Evolutionary conservation across 1,140 invertebrate species (phyloP), one percentile per base, ranked within the genome.

Genomic region (Ceratina australensis): DNA sequence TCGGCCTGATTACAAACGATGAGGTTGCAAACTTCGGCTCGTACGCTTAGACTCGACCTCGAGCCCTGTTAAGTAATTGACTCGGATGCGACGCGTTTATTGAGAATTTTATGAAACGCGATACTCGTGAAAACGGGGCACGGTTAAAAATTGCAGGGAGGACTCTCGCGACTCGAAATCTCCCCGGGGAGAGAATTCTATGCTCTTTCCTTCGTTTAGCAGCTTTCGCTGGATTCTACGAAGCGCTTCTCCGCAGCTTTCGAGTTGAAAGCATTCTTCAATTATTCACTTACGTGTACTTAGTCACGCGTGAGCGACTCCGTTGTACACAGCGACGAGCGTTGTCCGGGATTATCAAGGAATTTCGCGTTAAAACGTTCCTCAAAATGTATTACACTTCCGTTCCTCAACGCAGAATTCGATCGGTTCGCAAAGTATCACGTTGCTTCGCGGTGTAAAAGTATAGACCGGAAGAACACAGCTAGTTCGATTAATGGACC

Each of bases 261-360:
- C 72, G 56, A 79, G 87, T 86, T 88, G 84, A 88, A 87, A 88
- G 87, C 87, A 88, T 87, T 83, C 80, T 82, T 88, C 82, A 88
- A 88, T 88, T 88, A 88, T 88, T 88, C 87, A 88, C 87, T 88
- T 88, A 88, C 85, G 81, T 74, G 79, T 82, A 86, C 87, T 88
- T 87, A 86, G 86, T 86, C 67, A 85, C 77, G 87, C 81, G 79
- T 85, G 78, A 80, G 71, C 71, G 69, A 72, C 52, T 82, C 42
- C 71, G 56, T 16, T 33, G 69, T 67, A 66, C 18, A 59, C 61
- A 64, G 59, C 60, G 71, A 74, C 28, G 54, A 66, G 22, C 26
- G 13, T 69, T 16, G 61, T 12, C 26, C 24, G 18, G 59, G 22
- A 64, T 76, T 73, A 50, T 47, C 42, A 24, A 64, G 57, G 42